Conservation (phyloP, 2,113 vertebrate species). For the Peromyscus leucopus region DNA sequence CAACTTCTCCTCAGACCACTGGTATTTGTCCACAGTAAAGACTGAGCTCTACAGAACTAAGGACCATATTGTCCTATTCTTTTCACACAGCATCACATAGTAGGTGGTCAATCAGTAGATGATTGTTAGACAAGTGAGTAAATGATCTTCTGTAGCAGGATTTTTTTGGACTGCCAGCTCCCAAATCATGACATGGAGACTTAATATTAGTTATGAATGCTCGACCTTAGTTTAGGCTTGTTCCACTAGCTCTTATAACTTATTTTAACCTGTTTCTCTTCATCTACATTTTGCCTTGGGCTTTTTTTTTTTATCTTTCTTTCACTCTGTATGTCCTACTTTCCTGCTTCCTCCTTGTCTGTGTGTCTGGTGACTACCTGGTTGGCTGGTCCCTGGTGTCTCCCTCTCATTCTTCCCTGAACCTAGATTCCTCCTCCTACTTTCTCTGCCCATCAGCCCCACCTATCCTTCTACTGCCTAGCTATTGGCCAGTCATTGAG, state of each 20-base stretch:
- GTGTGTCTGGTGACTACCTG: too few relatives aligned
- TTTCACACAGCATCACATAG: background rate
- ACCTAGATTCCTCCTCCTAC: too few relatives aligned
- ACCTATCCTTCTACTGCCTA: too few relatives aligned
- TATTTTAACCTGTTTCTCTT: background rate
- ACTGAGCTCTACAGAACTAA: background rate
- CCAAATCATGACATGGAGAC: too few relatives aligned
- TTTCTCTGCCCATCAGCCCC: too few relatives aligned
- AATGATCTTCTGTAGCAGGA: background rate
- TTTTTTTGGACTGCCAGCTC: background rate
- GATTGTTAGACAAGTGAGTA: background rate
- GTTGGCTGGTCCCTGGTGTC: too few relatives aligned
- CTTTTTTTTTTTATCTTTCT: background rate
- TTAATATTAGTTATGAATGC: too few relatives aligned
- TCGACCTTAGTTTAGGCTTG: background rate
- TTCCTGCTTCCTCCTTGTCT: background rate
- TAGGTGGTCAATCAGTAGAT: background rate
- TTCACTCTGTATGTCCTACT: background rate
- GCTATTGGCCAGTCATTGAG: too few relatives aligned
- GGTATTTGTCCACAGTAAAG: background rate
- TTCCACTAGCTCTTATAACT: background rate
- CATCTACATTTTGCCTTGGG: background rate
- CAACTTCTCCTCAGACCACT: background rate
- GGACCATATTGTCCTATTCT: background rate
- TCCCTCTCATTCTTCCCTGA: too few relatives aligned